These are phyloP conservation scores for Cochlearius cochlearius DNA, from an alignment of 2,113 vertebrate genomes.

Conservation along the genomic window DNA sequence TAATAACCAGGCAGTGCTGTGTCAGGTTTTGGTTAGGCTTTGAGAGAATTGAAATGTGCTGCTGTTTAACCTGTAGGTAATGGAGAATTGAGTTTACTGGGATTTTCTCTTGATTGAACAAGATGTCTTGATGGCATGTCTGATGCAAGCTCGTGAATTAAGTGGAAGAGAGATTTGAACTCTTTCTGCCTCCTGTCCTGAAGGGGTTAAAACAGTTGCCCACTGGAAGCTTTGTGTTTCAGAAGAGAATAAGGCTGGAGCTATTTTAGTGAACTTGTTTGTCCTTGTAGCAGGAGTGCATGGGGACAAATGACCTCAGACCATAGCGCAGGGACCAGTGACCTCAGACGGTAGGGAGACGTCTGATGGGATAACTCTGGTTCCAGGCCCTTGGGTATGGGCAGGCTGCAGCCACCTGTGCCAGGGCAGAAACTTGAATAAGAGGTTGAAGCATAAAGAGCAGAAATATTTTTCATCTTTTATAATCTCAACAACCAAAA, in stretches of 20 bases:
- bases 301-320: background rate
- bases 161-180: background rate
- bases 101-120: background rate
- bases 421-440: background rate
- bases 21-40: background rate
- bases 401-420: background rate
- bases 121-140: background rate
- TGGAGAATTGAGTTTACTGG: background rate
- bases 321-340: fast-evolving
- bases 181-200: background rate
- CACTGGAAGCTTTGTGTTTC: background rate
- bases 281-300: background rate
- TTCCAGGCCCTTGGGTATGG: background rate
- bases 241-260: background rate
- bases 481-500: background rate
- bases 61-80: background rate
- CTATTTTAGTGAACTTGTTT: background rate
- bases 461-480: background rate
- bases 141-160: background rate
- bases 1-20: background rate
- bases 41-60: background rate
- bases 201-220: background rate
- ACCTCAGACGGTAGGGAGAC: fast-evolving
- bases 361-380: background rate
- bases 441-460: background rate